Evolutionary conservation across 1,140 invertebrate species (phyloP).

Genomic region (Calliopsis andreniformis): DNA sequence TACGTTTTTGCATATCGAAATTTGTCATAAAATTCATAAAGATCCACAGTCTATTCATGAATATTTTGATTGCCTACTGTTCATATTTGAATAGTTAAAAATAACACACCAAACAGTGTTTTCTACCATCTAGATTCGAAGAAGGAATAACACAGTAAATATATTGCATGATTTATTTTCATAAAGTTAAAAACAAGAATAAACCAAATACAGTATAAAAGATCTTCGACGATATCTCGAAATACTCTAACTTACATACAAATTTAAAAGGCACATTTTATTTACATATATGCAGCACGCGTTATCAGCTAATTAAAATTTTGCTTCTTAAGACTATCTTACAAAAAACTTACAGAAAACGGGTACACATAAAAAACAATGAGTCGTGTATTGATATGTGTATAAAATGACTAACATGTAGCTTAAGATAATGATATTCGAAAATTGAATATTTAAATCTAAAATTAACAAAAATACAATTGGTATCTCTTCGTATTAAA

Average conservation of each 20-base stretch:
- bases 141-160: no score
- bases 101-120: no score
- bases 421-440: not conserved
- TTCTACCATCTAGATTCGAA: no score
- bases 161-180: not conserved
- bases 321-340: not conserved
- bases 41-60: no score
- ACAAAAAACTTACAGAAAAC: not conserved
- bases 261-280: not conserved
- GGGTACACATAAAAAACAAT: not conserved
- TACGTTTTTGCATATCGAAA: no score
- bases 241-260: not conserved
- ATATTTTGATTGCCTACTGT: no score
- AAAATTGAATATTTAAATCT: not conserved
- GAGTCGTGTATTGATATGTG: slow-evolving; percentile 3
- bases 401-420: not conserved
- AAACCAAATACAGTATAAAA: not conserved
- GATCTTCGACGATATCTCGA: not conserved
- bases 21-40: no score
- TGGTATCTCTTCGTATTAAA: slow-evolving; percentile 30
- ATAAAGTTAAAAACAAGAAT: not conserved
- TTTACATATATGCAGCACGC: slow-evolving; percentile 10
- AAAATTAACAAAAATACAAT: slow-evolving; percentile 2
- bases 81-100: no score
- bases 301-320: not conserved